These are phyloP conservation scores for Scaptomyza graminum DNA, from an alignment of 1,140 invertebrate species.

Conservation along the genomic window DNA sequence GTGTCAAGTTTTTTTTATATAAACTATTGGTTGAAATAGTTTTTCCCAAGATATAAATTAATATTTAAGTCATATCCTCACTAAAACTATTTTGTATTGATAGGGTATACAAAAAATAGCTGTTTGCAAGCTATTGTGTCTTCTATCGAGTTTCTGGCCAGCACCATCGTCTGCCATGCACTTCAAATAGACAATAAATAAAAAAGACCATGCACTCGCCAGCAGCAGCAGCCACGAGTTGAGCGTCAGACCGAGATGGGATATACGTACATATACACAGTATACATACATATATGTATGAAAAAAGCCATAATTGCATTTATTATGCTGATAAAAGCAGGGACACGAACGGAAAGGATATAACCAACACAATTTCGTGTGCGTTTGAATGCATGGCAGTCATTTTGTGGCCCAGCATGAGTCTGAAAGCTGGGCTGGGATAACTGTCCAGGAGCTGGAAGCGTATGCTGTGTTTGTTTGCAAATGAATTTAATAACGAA, in stretches of 20 bases:
- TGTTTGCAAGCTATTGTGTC: conserved; percentile 64
- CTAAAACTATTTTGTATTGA: not conserved
- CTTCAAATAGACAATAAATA: conserved; percentile 66
- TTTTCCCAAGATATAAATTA: too few relatives aligned
- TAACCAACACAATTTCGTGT: conserved; percentile 15
- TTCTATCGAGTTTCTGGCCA: conserved; percentile 60
- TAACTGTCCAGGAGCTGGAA: conserved; percentile 18
- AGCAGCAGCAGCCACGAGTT: not conserved
- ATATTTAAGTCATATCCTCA: too few relatives aligned
- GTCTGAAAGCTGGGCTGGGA: not conserved
- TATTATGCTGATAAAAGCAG: conserved; percentile 83
- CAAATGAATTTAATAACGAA: conserved; percentile 81
- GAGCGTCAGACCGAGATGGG: conserved; percentile 23
- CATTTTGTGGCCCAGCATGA: conserved; percentile 59
- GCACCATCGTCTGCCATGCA: conserved; percentile 49
- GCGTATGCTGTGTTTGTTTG: conserved; percentile 73
- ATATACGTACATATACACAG: conserved; percentile 9
- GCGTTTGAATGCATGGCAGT: conserved; percentile 22
- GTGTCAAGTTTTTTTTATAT: too few relatives aligned
- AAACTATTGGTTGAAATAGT: too few relatives aligned
- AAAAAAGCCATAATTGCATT: conserved; percentile 81
- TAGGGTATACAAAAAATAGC: conserved; percentile 22
- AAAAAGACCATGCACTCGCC: conserved; percentile 39
- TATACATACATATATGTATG: too few relatives aligned
- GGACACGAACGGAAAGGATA: conserved; percentile 44